Evolutionary conservation across 1,140 invertebrate genomes (phyloP), one percentile per base, ranked within the genome.

Genomic region (Zaprionus lachaisei): DNA sequence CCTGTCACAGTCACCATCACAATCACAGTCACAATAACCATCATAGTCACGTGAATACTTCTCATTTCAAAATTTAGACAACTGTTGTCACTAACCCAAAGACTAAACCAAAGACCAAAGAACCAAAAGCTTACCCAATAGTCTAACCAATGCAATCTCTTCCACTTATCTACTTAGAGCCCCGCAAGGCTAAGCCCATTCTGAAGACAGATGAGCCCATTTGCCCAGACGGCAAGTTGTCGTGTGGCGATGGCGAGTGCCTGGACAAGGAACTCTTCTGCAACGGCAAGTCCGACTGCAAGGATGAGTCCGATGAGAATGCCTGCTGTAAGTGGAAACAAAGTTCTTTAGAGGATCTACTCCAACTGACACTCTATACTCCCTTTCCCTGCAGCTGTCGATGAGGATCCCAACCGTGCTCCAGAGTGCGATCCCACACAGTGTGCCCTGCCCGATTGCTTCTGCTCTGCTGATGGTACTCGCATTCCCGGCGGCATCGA

Each of bases 251-350:
- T 93, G 96, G 97, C 75, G 97, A 98, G 82, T 98, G 97, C 93
- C 95, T 98, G 28, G 97, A 97, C 74, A 98, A 97, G 93, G 96
- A 97, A 86, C 94, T 98, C 34, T 98, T 98, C 94, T 99, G 98
- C 94, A 97, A 99, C 92, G 97, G 97, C 91, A 97, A 97, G 93
- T 94, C 95, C 34, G 97, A 99, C 86, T 99, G 98, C 93, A 96
- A 97, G 84, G 98, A 99, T 93, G 97, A 98, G 87, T 98, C 97
- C 44, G 98, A 99, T 92, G 98, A 99, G 94, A 98, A 97, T 89
- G 97, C 97, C 78, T 99, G 98, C 95, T 96, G 97, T 98, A 94
- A 96, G 97, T 96, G 2, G 15, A 20, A 47, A 24, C 11, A 72
- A 51, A 24, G 9, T 15, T 20, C 38, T 37, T 2, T 17, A 1